These are phyloP conservation scores for Geophilus truncorum DNA, from an alignment of 2,888 invertebrate species.

Conservation along the genomic window DNA sequence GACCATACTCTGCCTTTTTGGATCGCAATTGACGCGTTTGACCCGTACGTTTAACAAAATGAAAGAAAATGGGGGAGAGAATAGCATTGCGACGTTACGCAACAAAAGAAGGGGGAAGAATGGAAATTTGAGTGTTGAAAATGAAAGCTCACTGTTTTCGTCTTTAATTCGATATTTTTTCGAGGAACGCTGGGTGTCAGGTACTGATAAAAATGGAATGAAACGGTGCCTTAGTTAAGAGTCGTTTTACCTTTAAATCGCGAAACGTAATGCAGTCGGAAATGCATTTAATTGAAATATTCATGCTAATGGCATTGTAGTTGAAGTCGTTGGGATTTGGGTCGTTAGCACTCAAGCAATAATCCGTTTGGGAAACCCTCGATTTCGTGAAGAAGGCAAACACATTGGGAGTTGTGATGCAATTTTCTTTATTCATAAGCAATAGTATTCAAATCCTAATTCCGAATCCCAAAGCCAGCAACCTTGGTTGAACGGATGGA, in stretches of 20 bases:
- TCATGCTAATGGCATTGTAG: not conserved
- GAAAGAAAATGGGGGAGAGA: too few relatives aligned
- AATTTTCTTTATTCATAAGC: slow-evolving; percentile 10
- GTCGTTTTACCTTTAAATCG: not conserved
- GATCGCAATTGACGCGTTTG: too few relatives aligned
- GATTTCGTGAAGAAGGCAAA: not conserved
- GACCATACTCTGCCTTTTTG: too few relatives aligned
- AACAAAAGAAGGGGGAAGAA: not conserved
- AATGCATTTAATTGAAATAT: not conserved
- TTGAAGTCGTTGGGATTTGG: not conserved
- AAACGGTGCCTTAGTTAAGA: not conserved
- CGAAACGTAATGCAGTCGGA: not conserved
- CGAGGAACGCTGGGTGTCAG: too few relatives aligned
- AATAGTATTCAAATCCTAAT: slow-evolving; percentile 18
- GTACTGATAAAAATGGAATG: not conserved
- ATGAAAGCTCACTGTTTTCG: not conserved
- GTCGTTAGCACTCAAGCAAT: not conserved
- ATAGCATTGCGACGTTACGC: not conserved
- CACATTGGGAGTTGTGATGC: not conserved
- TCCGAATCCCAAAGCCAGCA: not conserved
- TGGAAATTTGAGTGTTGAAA: not conserved
- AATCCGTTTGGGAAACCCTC: not conserved
- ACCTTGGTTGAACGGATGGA: slow-evolving; percentile 9
- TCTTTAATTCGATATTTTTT: not conserved
- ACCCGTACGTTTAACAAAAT: too few relatives aligned